phyloP scores from a whole-genome alignment of 2,888 invertebrate genomes.

The Megalurothrips usitatus region DNA sequence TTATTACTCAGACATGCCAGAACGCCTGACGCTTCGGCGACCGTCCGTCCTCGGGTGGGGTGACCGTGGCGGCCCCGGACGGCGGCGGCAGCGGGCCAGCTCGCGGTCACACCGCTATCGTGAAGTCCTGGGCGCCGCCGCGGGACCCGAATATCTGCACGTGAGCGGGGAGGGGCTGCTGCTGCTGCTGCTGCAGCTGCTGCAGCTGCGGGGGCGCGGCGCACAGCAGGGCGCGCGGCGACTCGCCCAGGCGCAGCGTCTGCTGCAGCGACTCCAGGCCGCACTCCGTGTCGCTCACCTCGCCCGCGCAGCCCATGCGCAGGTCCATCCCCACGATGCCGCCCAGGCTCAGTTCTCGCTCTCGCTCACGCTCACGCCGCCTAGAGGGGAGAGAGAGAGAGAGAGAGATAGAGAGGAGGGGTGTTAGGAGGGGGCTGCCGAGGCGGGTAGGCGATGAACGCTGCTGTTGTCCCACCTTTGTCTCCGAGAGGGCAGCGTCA shows the following conservation, averaged over 20 bases:
- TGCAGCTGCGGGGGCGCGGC: background rate
- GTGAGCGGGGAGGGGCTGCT: background rate
- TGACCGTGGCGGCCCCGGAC: no score
- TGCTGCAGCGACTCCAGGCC: constrained; percentile 66
- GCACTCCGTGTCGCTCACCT: constrained; percentile 65
- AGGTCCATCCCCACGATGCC: constrained; percentile 40
- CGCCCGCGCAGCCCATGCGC: constrained; percentile 45
- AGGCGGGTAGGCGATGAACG: background rate
- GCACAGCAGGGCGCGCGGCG: background rate
- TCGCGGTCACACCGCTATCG: constrained; percentile 47
- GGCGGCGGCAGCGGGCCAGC: no score
- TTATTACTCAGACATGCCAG: no score
- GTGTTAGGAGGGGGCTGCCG: background rate
- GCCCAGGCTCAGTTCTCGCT: constrained; percentile 43
- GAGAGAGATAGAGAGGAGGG: background rate
- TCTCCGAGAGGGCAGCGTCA: constrained; percentile 10
- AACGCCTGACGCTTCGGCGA: no score
- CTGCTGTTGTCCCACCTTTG: constrained; percentile 37
- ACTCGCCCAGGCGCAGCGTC: constrained; percentile 13
- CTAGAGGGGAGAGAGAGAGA: no score
- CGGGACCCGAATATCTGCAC: constrained; percentile 29
- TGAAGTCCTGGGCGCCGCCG: constrained; percentile 44
- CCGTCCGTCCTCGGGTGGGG: no score
- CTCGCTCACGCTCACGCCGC: constrained; percentile 35
- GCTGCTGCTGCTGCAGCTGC: background rate